Percentiles rank a stretch among this genome's conserved stretches.
Evolutionary conservation across 2,797 vertebrate genomes (phyloP).

Genomic region (Lophura swinhoii): DNA sequence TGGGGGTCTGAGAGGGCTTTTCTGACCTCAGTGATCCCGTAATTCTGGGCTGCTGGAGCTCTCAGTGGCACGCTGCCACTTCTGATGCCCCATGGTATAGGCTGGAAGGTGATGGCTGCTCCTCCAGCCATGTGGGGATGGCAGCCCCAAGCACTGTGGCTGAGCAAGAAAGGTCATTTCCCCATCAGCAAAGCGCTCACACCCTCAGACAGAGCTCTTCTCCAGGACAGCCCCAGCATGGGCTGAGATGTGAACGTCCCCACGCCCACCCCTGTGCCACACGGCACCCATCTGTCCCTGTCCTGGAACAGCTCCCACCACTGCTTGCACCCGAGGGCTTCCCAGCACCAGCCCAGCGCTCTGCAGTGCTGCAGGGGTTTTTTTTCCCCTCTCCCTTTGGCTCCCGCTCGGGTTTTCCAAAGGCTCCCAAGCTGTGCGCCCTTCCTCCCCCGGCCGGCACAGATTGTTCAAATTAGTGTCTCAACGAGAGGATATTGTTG

Average conservation of each 20-base stretch:
- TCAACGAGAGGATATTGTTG: conserved; percentile 80
- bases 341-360: accelerated
- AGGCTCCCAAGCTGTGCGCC: conserved; percentile 41
- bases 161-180: neutral
- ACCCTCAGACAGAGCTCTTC: accelerated
- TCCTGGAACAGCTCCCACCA: neutral
- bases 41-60: neutral
- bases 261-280: accelerated
- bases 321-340: too few relatives aligned
- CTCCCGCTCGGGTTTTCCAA: conserved; percentile 51
- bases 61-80: neutral
- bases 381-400: conserved; percentile 24
- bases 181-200: neutral
- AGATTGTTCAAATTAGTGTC: conserved; percentile 77
- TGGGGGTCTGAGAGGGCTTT: too few relatives aligned
- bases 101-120: neutral
- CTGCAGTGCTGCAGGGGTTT: neutral
- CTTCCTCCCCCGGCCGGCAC: conserved; percentile 39
- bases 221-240: accelerated
- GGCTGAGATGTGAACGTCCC: neutral
- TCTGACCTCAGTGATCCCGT: too few relatives aligned
- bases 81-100: neutral
- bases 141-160: neutral
- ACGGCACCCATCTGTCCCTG: accelerated
- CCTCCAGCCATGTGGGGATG: neutral